Conservation (phyloP, 2,113 vertebrate species). For the Oncorhynchus nerka region DNA sequence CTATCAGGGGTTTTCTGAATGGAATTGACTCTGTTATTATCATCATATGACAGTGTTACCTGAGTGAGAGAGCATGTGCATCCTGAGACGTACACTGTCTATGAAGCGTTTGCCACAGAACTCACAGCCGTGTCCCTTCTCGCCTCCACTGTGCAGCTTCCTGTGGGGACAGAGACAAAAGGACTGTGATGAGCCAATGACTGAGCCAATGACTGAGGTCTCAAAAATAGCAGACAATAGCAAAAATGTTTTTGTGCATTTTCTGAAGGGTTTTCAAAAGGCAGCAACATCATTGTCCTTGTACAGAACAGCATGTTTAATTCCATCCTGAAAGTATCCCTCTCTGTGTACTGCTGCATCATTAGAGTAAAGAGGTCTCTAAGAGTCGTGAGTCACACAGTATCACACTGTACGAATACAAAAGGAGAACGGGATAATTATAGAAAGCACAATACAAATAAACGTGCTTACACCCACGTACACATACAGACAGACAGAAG, state of each 20-base stretch:
- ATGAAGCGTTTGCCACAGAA: conserved; percentile 96
- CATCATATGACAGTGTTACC: conserved; percentile 69
- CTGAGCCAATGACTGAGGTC: neutral
- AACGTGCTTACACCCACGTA: conserved; percentile 35
- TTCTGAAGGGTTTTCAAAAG: conserved; percentile 46
- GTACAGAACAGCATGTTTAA: conserved; percentile 57
- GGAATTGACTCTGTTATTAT: too few species aligned
- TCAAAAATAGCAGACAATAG: neutral
- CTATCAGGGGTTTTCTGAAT: conserved; percentile 33
- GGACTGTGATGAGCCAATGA: conserved; percentile 24
- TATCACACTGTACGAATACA: conserved; percentile 69
- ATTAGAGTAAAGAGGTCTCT: conserved; percentile 64
- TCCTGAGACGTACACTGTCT: conserved; percentile 95
- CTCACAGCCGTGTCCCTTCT: conserved; percentile 96
- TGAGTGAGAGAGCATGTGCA: conserved; percentile 99
- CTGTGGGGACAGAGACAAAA: conserved; percentile 68
- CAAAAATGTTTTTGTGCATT: conserved; percentile 12
- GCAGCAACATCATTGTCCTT: conserved; percentile 31
- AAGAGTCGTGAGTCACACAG: conserved; percentile 64
- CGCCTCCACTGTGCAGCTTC: conserved; percentile 92
- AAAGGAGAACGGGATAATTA: conserved; percentile 68
- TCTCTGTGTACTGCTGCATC: conserved; percentile 59
- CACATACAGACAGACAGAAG: conserved; percentile 39
- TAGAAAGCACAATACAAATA: conserved; percentile 60
- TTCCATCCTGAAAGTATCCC: conserved; percentile 57